Base-by-base conservation (phyloP, 1,140 invertebrate genomes). In the Neocloeon triangulifer region DNA sequence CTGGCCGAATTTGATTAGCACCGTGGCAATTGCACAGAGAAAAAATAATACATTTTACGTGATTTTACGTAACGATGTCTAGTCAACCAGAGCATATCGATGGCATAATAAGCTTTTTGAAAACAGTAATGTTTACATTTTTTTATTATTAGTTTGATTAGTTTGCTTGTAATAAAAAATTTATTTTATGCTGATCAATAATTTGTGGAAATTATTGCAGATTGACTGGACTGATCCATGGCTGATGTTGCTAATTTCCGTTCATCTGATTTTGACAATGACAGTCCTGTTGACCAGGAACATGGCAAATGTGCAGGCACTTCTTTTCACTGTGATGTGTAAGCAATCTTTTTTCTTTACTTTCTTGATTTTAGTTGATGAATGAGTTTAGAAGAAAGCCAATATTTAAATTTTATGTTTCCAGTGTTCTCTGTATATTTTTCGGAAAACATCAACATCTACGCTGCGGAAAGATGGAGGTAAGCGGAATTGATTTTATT, bases 191-290 rank as follows among this genome's bases (percentile, higher is more conserved):
- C n/a, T n/a, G n/a, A n/a, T n/a, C n/a, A n/a, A n/a, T n/a, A n/a
- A n/a, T n/a, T n/a, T n/a, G n/a, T n/a, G n/a, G n/a, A n/a, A n/a
- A n/a, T n/a, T n/a, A n/a, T n/a, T n/a, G 30, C 53, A 85, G 81
- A 79, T 85, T 48, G 79, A 86, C 47, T 86, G 79, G 79, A 61
- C 62, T 39, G 81, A 86, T 55, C 78, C 80, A 25, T 82, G 78
- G 77, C 56, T 85, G 8, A 72, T 78, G 32, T 66, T 65, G 12
- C 46, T 85, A 4, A 48, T 84, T 34, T 55, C 63, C 19, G 72
- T 80, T 48, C 80, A 86, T 46, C 49, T 81, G 25, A 51, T 70
- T 19, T 62, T 81, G 5, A 81, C 77, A 28, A 59, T 77, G 40
- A 74, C 70, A 29, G 75, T 76, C 18, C 51, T 84, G 23, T 61